phyloP scores from a whole-genome alignment of 2,797 vertebrate species.

The Macropus fuliginosus region DNA sequence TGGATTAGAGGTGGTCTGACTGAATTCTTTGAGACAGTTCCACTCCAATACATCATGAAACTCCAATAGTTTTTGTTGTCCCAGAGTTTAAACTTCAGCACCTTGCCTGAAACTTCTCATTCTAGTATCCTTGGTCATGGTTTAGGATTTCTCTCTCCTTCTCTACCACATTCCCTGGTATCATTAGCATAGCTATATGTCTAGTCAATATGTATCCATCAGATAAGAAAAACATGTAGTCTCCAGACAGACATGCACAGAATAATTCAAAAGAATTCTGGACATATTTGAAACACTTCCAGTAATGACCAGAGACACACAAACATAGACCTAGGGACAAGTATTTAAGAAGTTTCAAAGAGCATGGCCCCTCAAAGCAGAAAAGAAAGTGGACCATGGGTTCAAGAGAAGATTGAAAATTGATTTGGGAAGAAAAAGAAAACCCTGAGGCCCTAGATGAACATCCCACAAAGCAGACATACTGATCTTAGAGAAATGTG shows the following conservation, averaged over 20 bases:
- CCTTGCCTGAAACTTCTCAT: background rate
- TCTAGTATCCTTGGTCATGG: background rate
- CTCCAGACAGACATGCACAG: background rate
- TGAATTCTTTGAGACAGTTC: too few species aligned
- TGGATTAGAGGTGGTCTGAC: too few species aligned
- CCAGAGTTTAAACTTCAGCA: too few species aligned
- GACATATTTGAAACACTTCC: background rate
- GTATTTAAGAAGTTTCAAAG: background rate
- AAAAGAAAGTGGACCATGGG: background rate
- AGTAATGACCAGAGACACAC: background rate
- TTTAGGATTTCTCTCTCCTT: background rate
- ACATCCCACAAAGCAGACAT: background rate
- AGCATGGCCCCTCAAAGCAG: background rate
- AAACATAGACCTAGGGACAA: background rate
- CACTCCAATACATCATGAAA: too few species aligned
- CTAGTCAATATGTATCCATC: background rate
- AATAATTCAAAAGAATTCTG: background rate
- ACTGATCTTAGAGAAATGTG: background rate
- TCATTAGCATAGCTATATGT: background rate
- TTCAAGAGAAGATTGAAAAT: background rate
- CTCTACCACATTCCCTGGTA: background rate
- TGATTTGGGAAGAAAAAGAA: background rate
- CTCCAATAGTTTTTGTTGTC: too few species aligned
- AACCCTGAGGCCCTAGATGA: background rate
- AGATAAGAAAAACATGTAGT: background rate